phyloP scores from a whole-genome alignment of 2,113 vertebrate species.

The Pluvianellus socialis region DNA sequence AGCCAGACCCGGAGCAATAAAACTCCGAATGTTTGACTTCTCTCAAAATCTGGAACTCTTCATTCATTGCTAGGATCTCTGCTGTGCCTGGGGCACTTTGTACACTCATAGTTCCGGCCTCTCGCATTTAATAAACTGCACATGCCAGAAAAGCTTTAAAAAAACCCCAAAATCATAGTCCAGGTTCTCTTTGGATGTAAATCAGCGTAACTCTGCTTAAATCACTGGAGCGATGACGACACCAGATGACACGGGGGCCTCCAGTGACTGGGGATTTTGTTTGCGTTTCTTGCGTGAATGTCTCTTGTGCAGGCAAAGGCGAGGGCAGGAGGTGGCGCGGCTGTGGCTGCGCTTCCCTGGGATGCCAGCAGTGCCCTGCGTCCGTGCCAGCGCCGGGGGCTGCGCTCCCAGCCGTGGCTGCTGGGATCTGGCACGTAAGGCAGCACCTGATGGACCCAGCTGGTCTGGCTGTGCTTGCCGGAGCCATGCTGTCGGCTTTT shows the following conservation, averaged over 20 bases:
- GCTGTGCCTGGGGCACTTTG: neutral
- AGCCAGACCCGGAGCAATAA: neutral
- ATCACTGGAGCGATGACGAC: neutral
- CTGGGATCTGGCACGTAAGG: neutral
- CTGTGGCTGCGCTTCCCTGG: neutral
- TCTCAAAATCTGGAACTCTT: constrained; percentile 14
- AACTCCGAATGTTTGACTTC: constrained; percentile 38
- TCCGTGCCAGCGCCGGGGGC: accelerated
- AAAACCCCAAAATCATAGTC: neutral
- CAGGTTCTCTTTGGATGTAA: neutral
- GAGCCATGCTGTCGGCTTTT: neutral
- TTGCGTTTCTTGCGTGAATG: neutral
- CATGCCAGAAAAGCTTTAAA: neutral
- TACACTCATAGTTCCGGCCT: neutral
- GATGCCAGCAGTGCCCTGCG: neutral
- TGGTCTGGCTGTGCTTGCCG: neutral
- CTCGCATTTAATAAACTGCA: neutral
- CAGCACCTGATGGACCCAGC: neutral
- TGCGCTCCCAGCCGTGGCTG: neutral
- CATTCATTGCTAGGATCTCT: neutral
- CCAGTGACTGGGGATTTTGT: neutral
- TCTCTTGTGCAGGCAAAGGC: neutral
- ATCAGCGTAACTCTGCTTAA: neutral
- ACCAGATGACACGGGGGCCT: neutral
- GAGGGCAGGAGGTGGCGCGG: neutral